phyloP scores from a whole-genome alignment of 1,140 invertebrate genomes.

The Drosophila nigromelanica region DNA sequence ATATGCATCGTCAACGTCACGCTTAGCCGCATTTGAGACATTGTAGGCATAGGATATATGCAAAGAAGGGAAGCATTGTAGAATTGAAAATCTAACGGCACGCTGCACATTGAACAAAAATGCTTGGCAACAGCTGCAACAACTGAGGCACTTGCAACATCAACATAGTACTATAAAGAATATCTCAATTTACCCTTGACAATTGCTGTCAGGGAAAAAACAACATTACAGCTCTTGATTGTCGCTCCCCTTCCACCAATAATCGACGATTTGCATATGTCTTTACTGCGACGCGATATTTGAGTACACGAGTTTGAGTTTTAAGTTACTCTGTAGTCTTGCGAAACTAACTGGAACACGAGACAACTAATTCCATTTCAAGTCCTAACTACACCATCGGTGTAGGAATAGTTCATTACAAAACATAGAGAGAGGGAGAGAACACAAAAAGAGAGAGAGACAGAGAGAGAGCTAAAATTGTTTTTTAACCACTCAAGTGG shows the following conservation, averaged over 20 bases:
- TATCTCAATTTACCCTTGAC: constrained; percentile 45
- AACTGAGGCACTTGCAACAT: constrained; percentile 1
- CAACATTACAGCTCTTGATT: constrained; percentile 8
- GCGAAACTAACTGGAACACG: too few species aligned
- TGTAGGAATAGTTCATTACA: too few species aligned
- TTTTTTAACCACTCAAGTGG: background rate
- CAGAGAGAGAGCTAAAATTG: background rate
- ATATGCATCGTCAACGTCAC: constrained; percentile 77
- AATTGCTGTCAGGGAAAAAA: background rate
- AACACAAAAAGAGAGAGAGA: too few species aligned
- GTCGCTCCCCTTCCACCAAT: constrained; percentile 12
- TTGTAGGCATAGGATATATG: constrained; percentile 58
- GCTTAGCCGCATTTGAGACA: constrained; percentile 75
- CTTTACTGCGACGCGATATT: background rate
- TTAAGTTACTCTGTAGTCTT: background rate
- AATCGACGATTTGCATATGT: constrained; percentile 30
- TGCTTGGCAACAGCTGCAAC: constrained; percentile 3
- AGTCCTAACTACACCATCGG: too few species aligned
- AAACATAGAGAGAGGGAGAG: too few species aligned
- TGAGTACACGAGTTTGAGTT: too few species aligned
- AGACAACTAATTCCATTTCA: too few species aligned
- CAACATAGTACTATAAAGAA: constrained; percentile 33
- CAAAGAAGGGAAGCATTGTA: constrained; percentile 10
- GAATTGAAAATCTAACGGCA: background rate
- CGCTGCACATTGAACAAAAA: constrained; percentile 30